Base-by-base conservation (phyloP, 2,888 invertebrate genomes). In the Drosophila buzzatii region DNA sequence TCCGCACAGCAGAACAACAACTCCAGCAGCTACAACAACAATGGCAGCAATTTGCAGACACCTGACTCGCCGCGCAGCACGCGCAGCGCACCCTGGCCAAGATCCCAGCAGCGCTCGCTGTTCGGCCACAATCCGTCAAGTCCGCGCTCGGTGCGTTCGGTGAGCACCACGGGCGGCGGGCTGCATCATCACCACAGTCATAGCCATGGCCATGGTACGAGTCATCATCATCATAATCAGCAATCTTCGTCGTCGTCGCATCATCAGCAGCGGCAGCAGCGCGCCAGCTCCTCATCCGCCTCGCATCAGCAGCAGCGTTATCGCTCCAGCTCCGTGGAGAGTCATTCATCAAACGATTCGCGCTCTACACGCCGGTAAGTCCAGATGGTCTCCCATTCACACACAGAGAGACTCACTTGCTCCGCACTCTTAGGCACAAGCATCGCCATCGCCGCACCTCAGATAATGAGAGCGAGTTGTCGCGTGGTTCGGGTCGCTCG, bases 391-490 rank as follows among this genome's bases (percentile, higher is more conserved):
- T 7, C 12, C 9, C 37, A 6, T 18, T 14, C 6, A 6, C 8
- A 20, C 44, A 16, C 44, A 5, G 20, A 6, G 35, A 47, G 27
- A 37, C 37, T 41, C 39, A 23, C 33, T 14, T 31, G 20, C 39
- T 35, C 27, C 20, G 18, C 49, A 10, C 49, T 12, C 12, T 12
- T 12, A 92, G 96, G 90, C 96, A 96, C 92, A 95, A 96, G 87
- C 97, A 97, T 92, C 95, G 97, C 44, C 97, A 97, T 85, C 95
- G 97, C 79, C 95, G 96, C 89, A 95, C 97, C 81, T 98, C 98
- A 1, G 98, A 98, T 92, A 97, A 97, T 80, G 98, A 98, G 93
- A 98, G 98, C 89, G 98, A 98, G 93, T 93, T 97, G 80, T 98
- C 98, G 0, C 96, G 97, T 71, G 96, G 97, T 47, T 98, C 97